phyloP scores from a whole-genome alignment of 2,797 vertebrate genomes.

The Tenualosa ilisha region DNA sequence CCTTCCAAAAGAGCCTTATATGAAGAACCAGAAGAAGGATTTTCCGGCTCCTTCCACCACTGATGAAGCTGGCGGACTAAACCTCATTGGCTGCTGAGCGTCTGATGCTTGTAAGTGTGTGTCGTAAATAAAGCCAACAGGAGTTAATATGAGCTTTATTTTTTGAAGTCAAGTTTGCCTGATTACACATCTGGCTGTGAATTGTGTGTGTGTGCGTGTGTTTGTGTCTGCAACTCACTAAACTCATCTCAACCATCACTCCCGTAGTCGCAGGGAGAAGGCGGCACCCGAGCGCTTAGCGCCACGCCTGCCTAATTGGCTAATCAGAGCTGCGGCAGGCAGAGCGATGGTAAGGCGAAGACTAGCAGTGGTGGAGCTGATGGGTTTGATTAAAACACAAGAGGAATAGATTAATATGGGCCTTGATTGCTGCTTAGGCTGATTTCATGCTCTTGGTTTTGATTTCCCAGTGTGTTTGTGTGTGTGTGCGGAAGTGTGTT shows the following conservation, averaged over 20 bases:
- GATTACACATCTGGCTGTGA: background rate
- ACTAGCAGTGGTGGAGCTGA: conserved; percentile 35
- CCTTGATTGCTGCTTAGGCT: conserved; percentile 39
- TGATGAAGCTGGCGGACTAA: background rate
- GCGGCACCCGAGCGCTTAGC: background rate
- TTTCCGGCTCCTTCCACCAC: background rate
- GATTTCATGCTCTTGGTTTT: conserved; percentile 44
- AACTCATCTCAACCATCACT: conserved; percentile 52
- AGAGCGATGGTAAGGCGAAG: conserved; percentile 54
- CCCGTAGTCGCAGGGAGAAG: conserved; percentile 15
- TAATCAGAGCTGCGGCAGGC: conserved; percentile 59
- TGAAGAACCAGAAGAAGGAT: background rate
- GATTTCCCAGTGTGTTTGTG: background rate
- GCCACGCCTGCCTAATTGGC: conserved; percentile 47
- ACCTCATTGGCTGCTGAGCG: background rate
- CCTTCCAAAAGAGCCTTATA: background rate
- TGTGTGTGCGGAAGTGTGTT: too few species aligned
- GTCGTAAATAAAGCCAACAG: background rate
- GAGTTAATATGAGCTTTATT: background rate
- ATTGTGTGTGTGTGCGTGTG: background rate
- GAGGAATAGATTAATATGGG: conserved; percentile 43
- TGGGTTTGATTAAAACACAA: conserved; percentile 36
- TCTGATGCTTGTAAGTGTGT: background rate
- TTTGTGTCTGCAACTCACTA: background rate
- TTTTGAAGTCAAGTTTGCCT: background rate